phyloP scores from a whole-genome alignment of 2,888 invertebrate genomes.

The Loripinus fragilis region DNA sequence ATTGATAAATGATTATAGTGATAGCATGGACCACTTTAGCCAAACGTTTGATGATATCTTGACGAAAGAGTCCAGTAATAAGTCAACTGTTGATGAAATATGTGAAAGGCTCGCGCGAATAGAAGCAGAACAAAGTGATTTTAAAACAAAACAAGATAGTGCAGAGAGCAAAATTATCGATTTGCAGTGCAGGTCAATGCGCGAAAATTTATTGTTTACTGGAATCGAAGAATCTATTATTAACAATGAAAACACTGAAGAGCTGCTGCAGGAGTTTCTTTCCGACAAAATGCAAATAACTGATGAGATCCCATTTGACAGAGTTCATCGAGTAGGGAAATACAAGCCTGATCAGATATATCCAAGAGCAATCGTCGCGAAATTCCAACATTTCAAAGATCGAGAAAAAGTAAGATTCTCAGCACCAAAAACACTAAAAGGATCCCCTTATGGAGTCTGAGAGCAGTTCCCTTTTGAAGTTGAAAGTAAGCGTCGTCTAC shows the following conservation, averaged over 20 bases:
- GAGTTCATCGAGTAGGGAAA: constrained; percentile 21
- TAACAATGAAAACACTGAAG: neutral
- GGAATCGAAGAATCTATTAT: constrained; percentile 5
- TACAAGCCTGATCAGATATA: neutral
- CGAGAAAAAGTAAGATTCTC: constrained; percentile 15
- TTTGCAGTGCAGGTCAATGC: too few relatives aligned
- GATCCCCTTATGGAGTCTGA: constrained; percentile 17
- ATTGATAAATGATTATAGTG: neutral
- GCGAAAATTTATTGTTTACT: neutral
- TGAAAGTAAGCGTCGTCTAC: constrained; percentile 7
- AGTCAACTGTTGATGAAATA: neutral
- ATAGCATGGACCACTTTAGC: constrained; percentile 9
- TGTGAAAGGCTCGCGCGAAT: neutral
- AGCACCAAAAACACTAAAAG: constrained; percentile 15
- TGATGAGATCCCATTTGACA: constrained; percentile 16
- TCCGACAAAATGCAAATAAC: too few relatives aligned
- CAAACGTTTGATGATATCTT: constrained; percentile 25
- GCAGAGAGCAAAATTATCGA: constrained; percentile 3
- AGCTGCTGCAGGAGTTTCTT: too few relatives aligned
- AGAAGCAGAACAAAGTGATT: neutral
- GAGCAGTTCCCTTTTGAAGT: constrained; percentile 34
- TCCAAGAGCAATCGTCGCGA: constrained; percentile 31
- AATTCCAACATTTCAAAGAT: constrained; percentile 43
- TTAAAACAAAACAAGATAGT: neutral
- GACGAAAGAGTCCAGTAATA: neutral